These are phyloP conservation scores for Saturnia pavonia DNA, from an alignment of 2,888 invertebrate species.

Conservation along the genomic window DNA sequence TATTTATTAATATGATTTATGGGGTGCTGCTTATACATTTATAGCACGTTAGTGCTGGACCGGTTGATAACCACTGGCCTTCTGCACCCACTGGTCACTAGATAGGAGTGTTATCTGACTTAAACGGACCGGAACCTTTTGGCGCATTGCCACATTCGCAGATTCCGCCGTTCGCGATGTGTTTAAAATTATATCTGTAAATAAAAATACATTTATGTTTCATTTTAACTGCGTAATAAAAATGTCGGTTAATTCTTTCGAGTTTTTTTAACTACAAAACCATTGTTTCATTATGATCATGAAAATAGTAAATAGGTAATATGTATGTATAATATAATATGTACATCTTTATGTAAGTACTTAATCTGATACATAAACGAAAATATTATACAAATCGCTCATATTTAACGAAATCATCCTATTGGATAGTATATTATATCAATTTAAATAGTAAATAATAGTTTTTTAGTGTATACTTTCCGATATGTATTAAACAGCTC, in stretches of 20 bases:
- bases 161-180: conserved; percentile 28
- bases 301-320: too few relatives aligned
- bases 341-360: background rate
- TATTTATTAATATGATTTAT: too few relatives aligned
- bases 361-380: background rate
- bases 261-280: background rate
- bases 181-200: conserved; percentile 24
- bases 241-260: conserved; percentile 12
- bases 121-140: conserved; percentile 42
- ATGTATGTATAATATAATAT: background rate
- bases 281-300: background rate
- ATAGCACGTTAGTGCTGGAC: background rate
- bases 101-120: conserved; percentile 46
- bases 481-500: too few relatives aligned
- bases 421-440: too few relatives aligned
- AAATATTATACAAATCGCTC: too few relatives aligned
- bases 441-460: too few relatives aligned
- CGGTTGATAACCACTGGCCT: conserved; percentile 14
- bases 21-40: background rate
- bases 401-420: too few relatives aligned
- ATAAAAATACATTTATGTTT: conserved; percentile 16
- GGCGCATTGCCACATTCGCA: conserved; percentile 43
- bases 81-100: conserved; percentile 27
- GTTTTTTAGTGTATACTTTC: too few relatives aligned
- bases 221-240: conserved; percentile 20